Evolutionary conservation across 2,797 vertebrate species (phyloP).

Genomic region (Sebastes alutus): DNA sequence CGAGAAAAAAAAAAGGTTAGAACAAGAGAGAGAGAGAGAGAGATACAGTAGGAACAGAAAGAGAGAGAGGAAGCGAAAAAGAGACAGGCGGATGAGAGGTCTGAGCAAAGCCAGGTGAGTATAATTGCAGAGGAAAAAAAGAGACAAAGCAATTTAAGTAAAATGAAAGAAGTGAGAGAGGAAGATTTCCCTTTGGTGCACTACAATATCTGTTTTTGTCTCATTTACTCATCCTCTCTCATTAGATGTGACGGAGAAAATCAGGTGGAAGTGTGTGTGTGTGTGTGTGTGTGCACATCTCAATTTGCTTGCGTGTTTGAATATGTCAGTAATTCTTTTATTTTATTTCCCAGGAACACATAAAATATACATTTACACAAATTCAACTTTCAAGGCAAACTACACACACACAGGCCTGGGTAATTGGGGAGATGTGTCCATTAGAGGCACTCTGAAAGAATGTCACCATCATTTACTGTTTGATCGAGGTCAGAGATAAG

Average conservation of each 20-base stretch:
- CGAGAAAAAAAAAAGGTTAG: neutral
- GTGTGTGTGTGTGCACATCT: neutral
- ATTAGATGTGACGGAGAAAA: neutral
- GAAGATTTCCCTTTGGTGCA: neutral
- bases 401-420: neutral
- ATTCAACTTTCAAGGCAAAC: slow-evolving; percentile 13
- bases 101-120: neutral
- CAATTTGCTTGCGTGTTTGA: neutral
- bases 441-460: slow-evolving; percentile 43
- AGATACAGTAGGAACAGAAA: neutral
- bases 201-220: neutral
- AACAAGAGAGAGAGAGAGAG: neutral
- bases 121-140: neutral
- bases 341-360: neutral
- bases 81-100: neutral
- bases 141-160: neutral
- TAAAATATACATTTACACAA: neutral
- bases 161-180: neutral
- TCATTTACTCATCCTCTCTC: neutral
- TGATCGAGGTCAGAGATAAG: slow-evolving; percentile 28
- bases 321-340: neutral
- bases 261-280: neutral
- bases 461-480: slow-evolving; percentile 29
- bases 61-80: neutral
- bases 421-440: slow-evolving; percentile 39